Conservation (phyloP, 2,797 vertebrate genomes). For the Petrocephalus schoutedeni region DNA sequence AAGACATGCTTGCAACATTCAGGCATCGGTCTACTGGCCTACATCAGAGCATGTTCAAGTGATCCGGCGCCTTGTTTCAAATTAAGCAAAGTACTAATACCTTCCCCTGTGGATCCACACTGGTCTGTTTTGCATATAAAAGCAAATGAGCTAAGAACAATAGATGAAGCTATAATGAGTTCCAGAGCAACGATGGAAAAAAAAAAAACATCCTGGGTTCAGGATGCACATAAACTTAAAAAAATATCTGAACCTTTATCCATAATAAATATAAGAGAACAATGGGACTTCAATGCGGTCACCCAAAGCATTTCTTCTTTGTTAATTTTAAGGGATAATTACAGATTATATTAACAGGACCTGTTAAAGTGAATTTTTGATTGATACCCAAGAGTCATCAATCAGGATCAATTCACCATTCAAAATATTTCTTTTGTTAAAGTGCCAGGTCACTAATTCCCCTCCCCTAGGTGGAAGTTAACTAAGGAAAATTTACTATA, state of each 20-base stretch:
- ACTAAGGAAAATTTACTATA: neutral
- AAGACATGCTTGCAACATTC: neutral
- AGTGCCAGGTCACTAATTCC: neutral
- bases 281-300: neutral
- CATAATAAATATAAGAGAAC: neutral
- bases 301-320: neutral
- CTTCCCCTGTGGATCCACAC: neutral
- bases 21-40: neutral
- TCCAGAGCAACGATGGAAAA: neutral
- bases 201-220: neutral
- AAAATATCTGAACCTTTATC: neutral
- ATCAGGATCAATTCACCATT: neutral
- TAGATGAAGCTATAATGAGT: neutral
- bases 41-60: neutral
- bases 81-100: neutral
- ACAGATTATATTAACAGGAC: neutral
- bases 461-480: neutral
- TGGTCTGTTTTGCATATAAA: constrained; percentile 1
- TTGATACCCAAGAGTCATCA: neutral
- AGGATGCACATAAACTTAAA: neutral
- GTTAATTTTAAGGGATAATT: neutral
- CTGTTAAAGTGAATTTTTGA: neutral
- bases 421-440: neutral
- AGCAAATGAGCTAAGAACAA: neutral
- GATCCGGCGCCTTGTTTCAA: neutral